Evolutionary conservation across 2,888 invertebrate genomes (phyloP).

Genomic region (Cryptops parisi): DNA sequence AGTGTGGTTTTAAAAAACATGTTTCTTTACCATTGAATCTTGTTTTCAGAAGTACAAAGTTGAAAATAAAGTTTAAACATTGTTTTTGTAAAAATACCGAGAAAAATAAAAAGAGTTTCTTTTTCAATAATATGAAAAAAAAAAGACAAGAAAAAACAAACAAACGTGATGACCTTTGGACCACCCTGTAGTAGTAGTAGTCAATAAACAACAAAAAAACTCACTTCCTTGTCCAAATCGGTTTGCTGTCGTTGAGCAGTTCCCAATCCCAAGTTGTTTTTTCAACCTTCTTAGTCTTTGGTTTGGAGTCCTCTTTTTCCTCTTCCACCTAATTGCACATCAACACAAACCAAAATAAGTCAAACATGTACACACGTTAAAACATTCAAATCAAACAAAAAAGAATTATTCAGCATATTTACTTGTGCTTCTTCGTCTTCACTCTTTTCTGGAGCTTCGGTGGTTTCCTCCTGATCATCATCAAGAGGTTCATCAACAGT

Average conservation of each 20-base stretch:
- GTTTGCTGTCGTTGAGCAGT: constrained; percentile 89
- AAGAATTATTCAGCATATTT: not conserved
- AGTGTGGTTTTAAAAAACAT: too few species aligned
- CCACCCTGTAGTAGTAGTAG: too few species aligned
- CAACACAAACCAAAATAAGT: too few species aligned
- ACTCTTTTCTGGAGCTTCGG: constrained; percentile 31
- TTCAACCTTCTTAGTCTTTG: constrained; percentile 73
- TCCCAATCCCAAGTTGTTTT: constrained; percentile 99
- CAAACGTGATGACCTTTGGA: too few species aligned
- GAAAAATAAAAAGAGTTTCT: too few species aligned
- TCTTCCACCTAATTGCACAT: constrained; percentile 23
- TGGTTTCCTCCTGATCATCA: constrained; percentile 38
- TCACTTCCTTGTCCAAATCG: constrained; percentile 93
- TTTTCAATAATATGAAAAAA: too few species aligned
- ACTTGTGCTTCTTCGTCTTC: constrained; percentile 38
- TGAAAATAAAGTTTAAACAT: too few species aligned
- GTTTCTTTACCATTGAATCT: too few species aligned
- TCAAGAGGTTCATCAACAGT: constrained; percentile 55
- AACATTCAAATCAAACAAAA: not conserved
- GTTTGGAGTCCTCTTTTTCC: constrained; percentile 44
- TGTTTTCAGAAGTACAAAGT: too few species aligned
- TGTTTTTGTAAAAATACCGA: too few species aligned
- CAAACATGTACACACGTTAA: not conserved
- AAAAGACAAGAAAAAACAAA: too few species aligned
- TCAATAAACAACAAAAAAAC: too few species aligned